Evolutionary conservation across 2,113 vertebrate species (phyloP), one percentile per base, ranked within the genome.

Genomic region (Myocastor coypus): DNA sequence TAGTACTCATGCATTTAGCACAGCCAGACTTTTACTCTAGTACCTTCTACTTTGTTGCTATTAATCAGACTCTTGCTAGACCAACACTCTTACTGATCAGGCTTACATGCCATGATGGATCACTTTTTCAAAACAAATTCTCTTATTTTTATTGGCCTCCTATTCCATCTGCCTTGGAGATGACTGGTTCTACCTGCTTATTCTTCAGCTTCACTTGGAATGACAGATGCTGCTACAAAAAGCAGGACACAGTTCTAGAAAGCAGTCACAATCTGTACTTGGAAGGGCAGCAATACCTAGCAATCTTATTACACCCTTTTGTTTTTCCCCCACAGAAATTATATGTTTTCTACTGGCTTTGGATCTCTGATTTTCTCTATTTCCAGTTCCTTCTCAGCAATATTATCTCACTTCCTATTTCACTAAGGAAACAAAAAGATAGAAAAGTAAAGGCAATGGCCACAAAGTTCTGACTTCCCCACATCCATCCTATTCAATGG

Each of bases 71-170:
- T 26, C n/a, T 30, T 89, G 40, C 32, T 93, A 69, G 7, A 63
- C 22, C 40, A 1, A 3, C 59, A 85, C 57, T 69, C n/a, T 59
- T 89, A 84, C 50, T 37, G 82, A 80, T 11, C 61, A 68, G 63
- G 61, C 1, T 75, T 85, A 83, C 3, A 75, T 37, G 57, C 30
- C 57, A 77, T 16, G 28, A 40, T 14, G 40, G 20, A 37, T 84
- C 55, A 94, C 50, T 28, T 92, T 77, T 86, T 61, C 68, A 78
- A 78, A 75, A 28, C 26, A n/a, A 85, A 30, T 88, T 32, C 81
- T 80, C 19, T 92, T 92, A 40, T 8, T 55, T 87, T 77, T 92
- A 28, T 7, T 68, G n/a, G 85, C 34, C 28, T 87, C 13, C 11
- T 55, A 50, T 55, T 24, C 34, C 26, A 87, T 57, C 61, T 46